Base-by-base conservation (phyloP, 2,797 vertebrate species). In the Neopelma chrysocephalum region DNA sequence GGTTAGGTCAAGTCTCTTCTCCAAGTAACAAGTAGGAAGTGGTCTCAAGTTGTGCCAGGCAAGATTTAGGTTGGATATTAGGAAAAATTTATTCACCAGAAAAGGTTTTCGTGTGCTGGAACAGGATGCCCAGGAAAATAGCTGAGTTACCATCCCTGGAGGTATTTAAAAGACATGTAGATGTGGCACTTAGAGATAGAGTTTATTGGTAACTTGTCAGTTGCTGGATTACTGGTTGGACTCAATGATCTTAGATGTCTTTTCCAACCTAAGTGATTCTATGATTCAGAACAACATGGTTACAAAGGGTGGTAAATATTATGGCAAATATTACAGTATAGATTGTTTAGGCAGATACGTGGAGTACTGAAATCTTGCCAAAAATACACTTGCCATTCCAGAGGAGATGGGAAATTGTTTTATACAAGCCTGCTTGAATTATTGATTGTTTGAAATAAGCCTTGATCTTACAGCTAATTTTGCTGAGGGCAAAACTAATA, bases 391-490 rank as follows among this genome's bases (percentile, higher is more conserved):
- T 90, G 32, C 29, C 17, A 11, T 76, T 51, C 11, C 22, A 61
- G n/a, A 58, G 22, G 50, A 90, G 66, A 77, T 42, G 15, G n/a
- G n/a, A 72, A 69, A 47, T 64, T 40, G 10, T 31, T 79, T 94
- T 71, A 45, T n/a, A 62, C 29, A 51, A 87, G 32, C 32, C 26
- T 84, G 36, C 15, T 72, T 93, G 48, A 50, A 22, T 85, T 79
- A 58, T 3, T 8, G 4, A n/a, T 66, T 78, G 4, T 47, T 82
- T 91, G 57, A 96, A 95, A 85, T 31, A 87, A 65, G 8, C 21
- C 82, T 82, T 89, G 71, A 80, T 89, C 43, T 48, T 70, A 43
- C 1, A 70, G 58, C 6, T 94, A 45, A 79, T 82, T 92, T 89
- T 84, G 14, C 23, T 57, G 34, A 89, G 20, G 40, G n/a, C 8